phyloP scores from a whole-genome alignment of 2,888 invertebrate genomes.

The Agriotes lineatus region DNA sequence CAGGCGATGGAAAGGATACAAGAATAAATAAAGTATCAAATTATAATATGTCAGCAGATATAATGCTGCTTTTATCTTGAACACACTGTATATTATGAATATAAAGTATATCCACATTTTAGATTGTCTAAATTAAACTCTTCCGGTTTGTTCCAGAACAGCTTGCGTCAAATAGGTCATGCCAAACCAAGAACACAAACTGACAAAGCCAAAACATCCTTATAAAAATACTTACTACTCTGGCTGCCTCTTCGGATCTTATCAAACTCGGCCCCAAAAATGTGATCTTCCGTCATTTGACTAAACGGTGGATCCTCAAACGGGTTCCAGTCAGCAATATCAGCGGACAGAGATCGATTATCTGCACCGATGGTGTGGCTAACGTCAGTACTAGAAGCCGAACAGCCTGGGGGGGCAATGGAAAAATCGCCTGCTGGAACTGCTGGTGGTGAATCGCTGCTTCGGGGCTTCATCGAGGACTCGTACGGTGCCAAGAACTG shows the following conservation, averaged over 20 bases:
- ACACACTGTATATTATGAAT: too few relatives aligned
- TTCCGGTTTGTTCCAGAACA: too few relatives aligned
- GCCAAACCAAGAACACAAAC: too few relatives aligned
- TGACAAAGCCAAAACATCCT: not conserved
- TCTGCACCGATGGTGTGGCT: constrained; percentile 58
- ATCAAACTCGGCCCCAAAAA: constrained; percentile 87
- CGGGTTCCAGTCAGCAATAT: constrained; percentile 85
- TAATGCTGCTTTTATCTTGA: too few relatives aligned
- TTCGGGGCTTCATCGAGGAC: constrained; percentile 72
- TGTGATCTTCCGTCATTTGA: constrained; percentile 82
- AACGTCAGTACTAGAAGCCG: constrained; percentile 64
- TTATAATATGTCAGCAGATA: too few relatives aligned
- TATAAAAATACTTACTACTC: constrained; percentile 73
- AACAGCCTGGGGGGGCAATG: constrained; percentile 60
- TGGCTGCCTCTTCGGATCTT: constrained; percentile 83
- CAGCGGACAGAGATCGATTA: constrained; percentile 67
- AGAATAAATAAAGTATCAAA: too few relatives aligned
- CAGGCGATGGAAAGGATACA: too few relatives aligned
- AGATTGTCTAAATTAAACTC: too few relatives aligned
- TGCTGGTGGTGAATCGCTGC: constrained; percentile 64
- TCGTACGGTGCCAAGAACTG: constrained; percentile 82
- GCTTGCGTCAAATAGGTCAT: too few relatives aligned
- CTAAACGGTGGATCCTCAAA: constrained; percentile 81
- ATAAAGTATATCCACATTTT: too few relatives aligned
- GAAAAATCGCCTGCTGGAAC: constrained; percentile 55